Evolutionary conservation across 2,113 vertebrate species (phyloP).

Genomic region (Amphilophus citrinellus): DNA sequence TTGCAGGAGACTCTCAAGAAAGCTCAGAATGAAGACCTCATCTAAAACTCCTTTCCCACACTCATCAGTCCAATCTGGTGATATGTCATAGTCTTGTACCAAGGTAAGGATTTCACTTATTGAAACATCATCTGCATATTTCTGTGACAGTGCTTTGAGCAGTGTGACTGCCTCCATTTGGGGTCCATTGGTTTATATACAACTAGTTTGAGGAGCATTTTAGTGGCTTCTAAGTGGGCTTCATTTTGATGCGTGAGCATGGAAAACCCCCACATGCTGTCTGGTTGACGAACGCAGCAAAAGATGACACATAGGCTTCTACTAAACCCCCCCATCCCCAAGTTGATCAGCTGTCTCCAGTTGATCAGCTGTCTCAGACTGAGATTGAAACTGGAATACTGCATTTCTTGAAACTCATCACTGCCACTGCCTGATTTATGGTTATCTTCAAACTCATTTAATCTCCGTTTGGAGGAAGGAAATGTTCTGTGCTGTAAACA

Average conservation of each 20-base stretch:
- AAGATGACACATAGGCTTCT: background rate
- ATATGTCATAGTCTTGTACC: background rate
- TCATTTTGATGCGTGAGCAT: constrained; percentile 12
- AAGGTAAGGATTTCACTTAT: background rate
- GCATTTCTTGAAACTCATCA: constrained; percentile 20
- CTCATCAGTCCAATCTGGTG: constrained; percentile 10
- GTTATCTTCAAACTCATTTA: constrained; percentile 5
- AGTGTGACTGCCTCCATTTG: background rate
- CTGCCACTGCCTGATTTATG: background rate
- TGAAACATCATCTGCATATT: background rate
- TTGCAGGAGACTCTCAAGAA: constrained; percentile 18
- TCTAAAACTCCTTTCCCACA: background rate
- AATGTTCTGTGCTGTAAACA: no score
- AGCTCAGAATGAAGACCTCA: background rate
- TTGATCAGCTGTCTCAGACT: constrained; percentile 7
- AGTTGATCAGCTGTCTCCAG: background rate
- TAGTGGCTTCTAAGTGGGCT: background rate
- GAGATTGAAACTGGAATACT: constrained; percentile 5
- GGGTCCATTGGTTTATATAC: background rate
- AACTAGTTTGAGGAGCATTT: constrained; percentile 27
- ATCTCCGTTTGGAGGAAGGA: no score
- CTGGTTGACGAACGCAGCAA: constrained; percentile 13
- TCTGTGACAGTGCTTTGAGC: constrained; percentile 30
- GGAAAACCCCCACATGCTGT: constrained; percentile 1
- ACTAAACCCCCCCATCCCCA: no score